Evolutionary conservation across 64 coral and sea anemone genomes (phyloP).

Genomic region (Montipora efflorescens): DNA sequence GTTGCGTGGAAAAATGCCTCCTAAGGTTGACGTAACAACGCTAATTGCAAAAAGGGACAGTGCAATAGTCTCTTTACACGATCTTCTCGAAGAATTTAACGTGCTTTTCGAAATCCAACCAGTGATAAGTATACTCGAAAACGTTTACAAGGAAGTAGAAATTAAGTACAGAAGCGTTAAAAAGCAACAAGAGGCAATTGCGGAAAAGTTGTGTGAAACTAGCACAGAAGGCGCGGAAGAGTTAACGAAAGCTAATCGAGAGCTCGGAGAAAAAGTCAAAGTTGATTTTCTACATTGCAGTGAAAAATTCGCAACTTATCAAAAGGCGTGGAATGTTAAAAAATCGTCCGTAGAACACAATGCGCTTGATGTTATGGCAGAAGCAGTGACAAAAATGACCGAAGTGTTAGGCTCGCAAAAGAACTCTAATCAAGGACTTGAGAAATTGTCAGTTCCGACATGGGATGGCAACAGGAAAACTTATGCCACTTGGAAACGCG

Average conservation of each 20-base stretch:
- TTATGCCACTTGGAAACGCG: background rate
- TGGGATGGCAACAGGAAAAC: conserved; percentile 1
- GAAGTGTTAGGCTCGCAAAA: conserved; percentile 13
- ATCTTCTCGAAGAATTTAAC: conserved; percentile 86
- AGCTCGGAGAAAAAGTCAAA: conserved; percentile 9
- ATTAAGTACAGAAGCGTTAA: conserved; percentile 26
- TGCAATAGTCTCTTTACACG: conserved; percentile 34
- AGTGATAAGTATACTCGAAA: conserved; percentile 12
- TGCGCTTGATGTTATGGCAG: background rate
- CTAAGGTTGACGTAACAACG: background rate
- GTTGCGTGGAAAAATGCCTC: background rate
- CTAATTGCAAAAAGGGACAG: conserved; percentile 8
- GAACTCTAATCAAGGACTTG: background rate
- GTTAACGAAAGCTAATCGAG: conserved; percentile 3
- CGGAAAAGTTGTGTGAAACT: conserved; percentile 9
- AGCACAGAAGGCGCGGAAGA: background rate
- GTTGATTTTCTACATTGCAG: conserved; percentile 15
- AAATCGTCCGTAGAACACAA: background rate
- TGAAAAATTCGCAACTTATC: conserved; percentile 4
- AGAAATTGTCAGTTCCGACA: conserved; percentile 6
- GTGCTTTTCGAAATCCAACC: conserved; percentile 52
- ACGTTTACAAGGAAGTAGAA: conserved; percentile 32
- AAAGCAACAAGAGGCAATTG: background rate
- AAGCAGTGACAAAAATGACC: conserved; percentile 2
- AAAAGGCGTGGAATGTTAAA: conserved; percentile 11